These are phyloP conservation scores for Baronia brevicornis DNA, from an alignment of 2,888 invertebrate genomes.

Conservation along the genomic window DNA sequence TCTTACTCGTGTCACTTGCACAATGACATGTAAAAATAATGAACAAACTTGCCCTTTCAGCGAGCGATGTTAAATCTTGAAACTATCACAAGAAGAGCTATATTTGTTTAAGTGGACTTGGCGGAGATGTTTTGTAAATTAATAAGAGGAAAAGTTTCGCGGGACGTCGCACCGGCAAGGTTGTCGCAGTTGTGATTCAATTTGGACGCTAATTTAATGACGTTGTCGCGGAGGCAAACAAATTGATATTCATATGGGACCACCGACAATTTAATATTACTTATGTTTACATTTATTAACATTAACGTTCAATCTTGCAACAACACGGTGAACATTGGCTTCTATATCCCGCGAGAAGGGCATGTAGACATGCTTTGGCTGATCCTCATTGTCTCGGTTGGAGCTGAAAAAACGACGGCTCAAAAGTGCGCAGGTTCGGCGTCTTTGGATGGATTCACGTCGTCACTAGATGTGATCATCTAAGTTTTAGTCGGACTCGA, in stretches of 20 bases:
- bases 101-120: constrained; percentile 34
- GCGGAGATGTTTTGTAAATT: constrained; percentile 71
- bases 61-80: constrained; percentile 50
- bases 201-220: constrained; percentile 75
- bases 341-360: too few relatives aligned
- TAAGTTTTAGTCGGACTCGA: too few relatives aligned
- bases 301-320: constrained; percentile 23
- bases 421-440: too few relatives aligned
- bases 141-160: constrained; percentile 74
- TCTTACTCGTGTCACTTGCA: constrained; percentile 60
- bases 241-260: constrained; percentile 76
- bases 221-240: constrained; percentile 66
- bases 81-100: constrained; percentile 32
- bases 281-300: constrained; percentile 38
- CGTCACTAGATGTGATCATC: too few relatives aligned
- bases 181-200: constrained; percentile 75
- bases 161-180: constrained; percentile 68
- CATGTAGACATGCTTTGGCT: too few relatives aligned
- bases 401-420: too few relatives aligned
- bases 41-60: constrained; percentile 59
- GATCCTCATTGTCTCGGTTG: too few relatives aligned
- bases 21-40: constrained; percentile 76
- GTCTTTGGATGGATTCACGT: too few relatives aligned
- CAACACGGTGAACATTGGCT: too few relatives aligned
- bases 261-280: constrained; percentile 51